Evolutionary conservation across 2,888 invertebrate species (phyloP).

Genomic region (Orthosia gracilis): DNA sequence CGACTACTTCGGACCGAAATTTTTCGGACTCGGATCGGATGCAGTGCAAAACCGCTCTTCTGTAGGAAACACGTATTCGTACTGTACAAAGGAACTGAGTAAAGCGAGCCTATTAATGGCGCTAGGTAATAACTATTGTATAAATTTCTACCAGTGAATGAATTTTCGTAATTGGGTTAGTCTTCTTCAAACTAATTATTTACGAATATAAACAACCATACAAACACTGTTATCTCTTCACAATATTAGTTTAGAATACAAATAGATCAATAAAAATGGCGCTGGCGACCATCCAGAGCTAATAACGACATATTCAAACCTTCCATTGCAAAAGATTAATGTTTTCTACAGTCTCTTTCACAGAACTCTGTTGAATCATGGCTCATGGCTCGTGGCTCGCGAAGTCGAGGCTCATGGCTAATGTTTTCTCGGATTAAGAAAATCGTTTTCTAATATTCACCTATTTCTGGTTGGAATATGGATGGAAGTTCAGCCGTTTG

Average conservation of each 20-base stretch:
- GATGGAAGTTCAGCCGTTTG: slow-evolving; percentile 43
- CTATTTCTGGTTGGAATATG: slow-evolving; percentile 41
- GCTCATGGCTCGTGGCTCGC: slow-evolving; percentile 38
- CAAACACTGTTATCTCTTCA: neutral
- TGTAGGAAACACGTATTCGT: too few species aligned
- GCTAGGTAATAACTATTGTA: too few species aligned
- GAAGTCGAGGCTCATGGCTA: slow-evolving; percentile 47
- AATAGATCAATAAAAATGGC: slow-evolving; percentile 64
- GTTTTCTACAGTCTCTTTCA: slow-evolving; percentile 54
- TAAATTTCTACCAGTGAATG: neutral
- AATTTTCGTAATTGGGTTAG: neutral
- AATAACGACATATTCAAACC: slow-evolving; percentile 76
- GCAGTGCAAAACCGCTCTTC: too few species aligned
- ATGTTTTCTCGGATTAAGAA: slow-evolving; percentile 57
- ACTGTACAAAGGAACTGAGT: too few species aligned
- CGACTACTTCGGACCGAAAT: too few species aligned
- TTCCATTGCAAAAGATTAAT: slow-evolving; percentile 72
- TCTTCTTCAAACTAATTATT: neutral
- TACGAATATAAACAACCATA: neutral
- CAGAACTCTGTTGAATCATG: slow-evolving; percentile 50
- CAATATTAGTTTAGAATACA: slow-evolving; percentile 6
- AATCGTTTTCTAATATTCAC: slow-evolving; percentile 64
- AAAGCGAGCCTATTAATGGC: too few species aligned
- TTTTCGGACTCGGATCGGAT: too few species aligned
- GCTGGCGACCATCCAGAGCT: slow-evolving; percentile 72